Percentiles rank a stretch among this genome's conserved stretches.
Evolutionary conservation across 2,113 vertebrate genomes (phyloP).

Genomic region (Nesospiza acunhae): DNA sequence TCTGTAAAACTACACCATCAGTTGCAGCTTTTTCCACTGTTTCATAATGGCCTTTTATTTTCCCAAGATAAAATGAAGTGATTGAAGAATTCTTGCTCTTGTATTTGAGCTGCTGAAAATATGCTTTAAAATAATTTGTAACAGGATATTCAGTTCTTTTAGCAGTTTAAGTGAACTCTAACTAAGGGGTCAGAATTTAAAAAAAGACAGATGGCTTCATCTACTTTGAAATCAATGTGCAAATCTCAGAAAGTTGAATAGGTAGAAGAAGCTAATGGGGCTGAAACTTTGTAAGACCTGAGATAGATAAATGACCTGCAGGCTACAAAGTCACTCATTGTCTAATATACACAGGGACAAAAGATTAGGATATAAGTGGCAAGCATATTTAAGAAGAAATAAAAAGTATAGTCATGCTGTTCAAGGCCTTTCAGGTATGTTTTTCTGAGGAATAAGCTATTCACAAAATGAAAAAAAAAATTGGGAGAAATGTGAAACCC

Average conservation of each 20-base stretch:
- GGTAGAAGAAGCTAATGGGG: not conserved
- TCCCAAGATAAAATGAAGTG: not conserved
- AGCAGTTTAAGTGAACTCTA: not conserved
- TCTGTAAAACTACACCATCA: not conserved
- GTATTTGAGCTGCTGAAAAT: not conserved
- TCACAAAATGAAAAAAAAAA: not conserved
- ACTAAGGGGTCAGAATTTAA: not conserved
- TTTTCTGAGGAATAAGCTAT: not conserved
- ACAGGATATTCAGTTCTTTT: not conserved
- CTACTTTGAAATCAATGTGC: not conserved
- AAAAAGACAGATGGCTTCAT: not conserved
- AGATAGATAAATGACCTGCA: not conserved
- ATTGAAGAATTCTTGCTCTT: not conserved
- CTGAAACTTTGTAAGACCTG: not conserved
- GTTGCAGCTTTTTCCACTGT: not conserved
- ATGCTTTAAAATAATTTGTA: not conserved
- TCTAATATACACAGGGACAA: not conserved
- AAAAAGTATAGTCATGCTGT: not conserved
- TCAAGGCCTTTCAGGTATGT: not conserved
- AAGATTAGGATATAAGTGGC: not conserved
- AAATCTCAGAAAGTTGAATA: constrained; percentile 8
- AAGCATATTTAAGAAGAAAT: constrained; percentile 1
- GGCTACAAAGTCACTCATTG: not conserved
- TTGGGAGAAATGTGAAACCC: not conserved
- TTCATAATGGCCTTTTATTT: not conserved